phyloP scores from a whole-genome alignment of 2,113 vertebrate genomes.

The Crotophaga sulcirostris region DNA sequence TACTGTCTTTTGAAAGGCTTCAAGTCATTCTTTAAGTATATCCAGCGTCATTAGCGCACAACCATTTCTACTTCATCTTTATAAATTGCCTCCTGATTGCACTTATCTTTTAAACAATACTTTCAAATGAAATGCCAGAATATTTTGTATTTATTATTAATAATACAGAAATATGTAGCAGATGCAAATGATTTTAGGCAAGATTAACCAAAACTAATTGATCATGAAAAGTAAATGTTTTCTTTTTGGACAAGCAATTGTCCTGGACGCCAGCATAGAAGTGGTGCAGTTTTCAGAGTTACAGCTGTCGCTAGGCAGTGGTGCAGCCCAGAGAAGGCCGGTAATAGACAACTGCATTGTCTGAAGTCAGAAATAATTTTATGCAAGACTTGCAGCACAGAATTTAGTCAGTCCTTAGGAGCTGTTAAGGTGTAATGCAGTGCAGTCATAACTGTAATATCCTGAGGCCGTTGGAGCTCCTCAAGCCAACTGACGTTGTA shows the following conservation, averaged over 20 bases:
- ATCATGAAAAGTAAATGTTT: neutral
- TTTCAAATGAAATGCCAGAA: neutral
- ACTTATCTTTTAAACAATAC: neutral
- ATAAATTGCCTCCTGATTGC: neutral
- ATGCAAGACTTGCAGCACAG: neutral
- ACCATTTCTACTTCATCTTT: neutral
- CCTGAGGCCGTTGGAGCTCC: neutral
- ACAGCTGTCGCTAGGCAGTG: neutral
- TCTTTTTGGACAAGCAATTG: neutral
- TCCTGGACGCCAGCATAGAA: neutral
- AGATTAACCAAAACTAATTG: neutral
- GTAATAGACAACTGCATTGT: neutral
- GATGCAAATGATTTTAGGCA: neutral
- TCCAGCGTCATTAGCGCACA: fast-evolving
- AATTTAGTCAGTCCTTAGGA: neutral
- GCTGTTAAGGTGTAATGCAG: neutral
- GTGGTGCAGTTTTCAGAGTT: neutral
- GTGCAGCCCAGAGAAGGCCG: neutral
- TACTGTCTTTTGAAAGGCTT: neutral
- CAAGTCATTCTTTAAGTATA: neutral
- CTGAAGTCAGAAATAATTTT: neutral
- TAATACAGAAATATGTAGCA: neutral
- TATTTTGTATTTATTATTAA: neutral
- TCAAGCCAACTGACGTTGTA: neutral
- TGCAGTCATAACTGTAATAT: neutral